Base-by-base conservation (phyloP, 53 echinoderm and acorn worm genomes). In the Luidia sarsii region DNA sequence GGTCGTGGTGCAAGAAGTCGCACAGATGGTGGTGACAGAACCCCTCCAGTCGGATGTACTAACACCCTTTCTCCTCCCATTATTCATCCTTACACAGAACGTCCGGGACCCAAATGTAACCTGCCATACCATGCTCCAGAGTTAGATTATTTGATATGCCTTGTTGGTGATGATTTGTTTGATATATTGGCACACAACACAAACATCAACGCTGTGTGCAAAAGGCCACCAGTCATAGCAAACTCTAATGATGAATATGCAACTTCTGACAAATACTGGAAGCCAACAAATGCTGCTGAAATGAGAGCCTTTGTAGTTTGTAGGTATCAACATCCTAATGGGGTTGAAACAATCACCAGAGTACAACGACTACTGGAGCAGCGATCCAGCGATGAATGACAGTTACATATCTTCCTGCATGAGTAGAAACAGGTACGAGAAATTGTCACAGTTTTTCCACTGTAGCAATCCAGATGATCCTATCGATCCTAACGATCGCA, bases 111-210 rank as follows among this genome's bases (percentile, higher is more conserved):
- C 16, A 33, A 64, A 37, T 64, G 64, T 36, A 64, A 64, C 27
- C 33, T 64, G 15, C 13, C 22, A 6, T 64, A 35, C 22, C 34
- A 33, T 64, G 64, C 69, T 28, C 45, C 45, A 30, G 75, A 54
- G 59, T 20, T 74, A 16, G 31, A 55, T 0, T 36, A 28, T 74
- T 15, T 74, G 8, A 31, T 55, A 13, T 67, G 56, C 50, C 51
- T 82, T 32, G 45, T 82, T 50, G 82, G 82, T 1, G 52, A 82
- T 35, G 82, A 68, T 39, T 82, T 82, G n/a, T 82, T 67, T 68
- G 68, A 53, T 30, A 21, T 23, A 2, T 34, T 82, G 51, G 82
- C 68, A 1, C 33, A 54, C n/a, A 82, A 68, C 36, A 82, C 53
- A 4, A 82, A 82, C 55, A 50, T 50, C 14, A 68, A 82, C 38